Evolutionary conservation across 2,113 vertebrate genomes (phyloP).

Genomic region (Syngnathus scovelli): DNA sequence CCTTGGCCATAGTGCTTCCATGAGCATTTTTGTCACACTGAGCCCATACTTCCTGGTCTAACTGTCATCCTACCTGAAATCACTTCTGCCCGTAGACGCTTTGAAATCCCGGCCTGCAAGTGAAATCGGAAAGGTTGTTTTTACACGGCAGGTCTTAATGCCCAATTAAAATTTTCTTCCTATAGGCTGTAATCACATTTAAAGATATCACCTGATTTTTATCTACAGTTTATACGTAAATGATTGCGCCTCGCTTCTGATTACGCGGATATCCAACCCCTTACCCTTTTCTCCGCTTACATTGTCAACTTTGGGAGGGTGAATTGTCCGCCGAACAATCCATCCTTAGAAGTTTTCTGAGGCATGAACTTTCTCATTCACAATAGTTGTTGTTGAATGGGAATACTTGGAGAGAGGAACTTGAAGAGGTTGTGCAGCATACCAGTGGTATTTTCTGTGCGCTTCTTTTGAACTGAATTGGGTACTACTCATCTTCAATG

Average conservation of each 20-base stretch:
- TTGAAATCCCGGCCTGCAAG: not conserved
- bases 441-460: not conserved
- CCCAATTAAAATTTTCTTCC: not conserved
- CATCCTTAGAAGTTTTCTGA: not conserved
- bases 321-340: not conserved
- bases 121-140: not conserved
- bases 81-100: not conserved
- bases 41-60: not conserved
- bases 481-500: not conserved
- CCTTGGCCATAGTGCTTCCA: not conserved
- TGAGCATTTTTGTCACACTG: not conserved
- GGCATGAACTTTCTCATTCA: not conserved
- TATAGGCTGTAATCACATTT: not conserved
- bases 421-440: not conserved
- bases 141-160: not conserved
- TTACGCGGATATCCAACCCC: not conserved
- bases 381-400: not conserved
- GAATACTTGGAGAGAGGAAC: not conserved
- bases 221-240: not conserved
- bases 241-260: not conserved
- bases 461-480: not conserved
- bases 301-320: too few relatives aligned
- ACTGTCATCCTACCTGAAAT: not conserved
- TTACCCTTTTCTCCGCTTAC: not conserved
- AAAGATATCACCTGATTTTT: not conserved